phyloP scores from a whole-genome alignment of 1,140 invertebrate genomes.

The Drosophila albomicans region DNA sequence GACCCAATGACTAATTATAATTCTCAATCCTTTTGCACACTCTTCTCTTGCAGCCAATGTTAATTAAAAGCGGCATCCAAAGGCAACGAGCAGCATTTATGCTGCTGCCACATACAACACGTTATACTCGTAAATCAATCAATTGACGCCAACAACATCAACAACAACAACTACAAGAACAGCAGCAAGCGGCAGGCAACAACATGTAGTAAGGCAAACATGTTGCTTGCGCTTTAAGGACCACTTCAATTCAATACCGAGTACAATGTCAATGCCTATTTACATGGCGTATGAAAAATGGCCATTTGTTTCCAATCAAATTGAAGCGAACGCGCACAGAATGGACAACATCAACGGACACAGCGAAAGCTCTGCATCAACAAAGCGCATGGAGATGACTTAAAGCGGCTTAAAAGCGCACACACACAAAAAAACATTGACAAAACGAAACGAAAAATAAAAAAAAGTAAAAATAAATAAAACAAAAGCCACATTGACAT shows the following conservation, averaged over 20 bases:
- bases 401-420: slow-evolving; percentile 57
- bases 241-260: slow-evolving; percentile 27
- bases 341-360: slow-evolving; percentile 46
- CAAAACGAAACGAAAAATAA: slow-evolving; percentile 30
- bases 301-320: slow-evolving; percentile 61
- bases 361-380: slow-evolving; percentile 23
- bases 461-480: slow-evolving; percentile 4
- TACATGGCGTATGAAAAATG: slow-evolving; percentile 75
- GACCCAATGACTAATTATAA: slow-evolving; percentile 72
- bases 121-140: slow-evolving; percentile 62
- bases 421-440: slow-evolving; percentile 19
- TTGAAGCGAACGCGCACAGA: slow-evolving; percentile 47
- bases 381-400: slow-evolving; percentile 45
- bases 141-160: background rate
- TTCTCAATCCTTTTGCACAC: slow-evolving; percentile 44
- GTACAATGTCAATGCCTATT: slow-evolving; percentile 72
- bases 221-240: slow-evolving; percentile 31
- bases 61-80: slow-evolving; percentile 60
- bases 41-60: slow-evolving; percentile 44
- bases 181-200: slow-evolving; percentile 11
- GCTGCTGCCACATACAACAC: slow-evolving; percentile 14
- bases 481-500: slow-evolving; percentile 28
- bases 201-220: slow-evolving; percentile 61
- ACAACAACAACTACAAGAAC: background rate
- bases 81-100: background rate